Evolutionary conservation across 2,888 invertebrate genomes (phyloP), one percentile per base, ranked within the genome.

Genomic region (Drosophila neutralis): DNA sequence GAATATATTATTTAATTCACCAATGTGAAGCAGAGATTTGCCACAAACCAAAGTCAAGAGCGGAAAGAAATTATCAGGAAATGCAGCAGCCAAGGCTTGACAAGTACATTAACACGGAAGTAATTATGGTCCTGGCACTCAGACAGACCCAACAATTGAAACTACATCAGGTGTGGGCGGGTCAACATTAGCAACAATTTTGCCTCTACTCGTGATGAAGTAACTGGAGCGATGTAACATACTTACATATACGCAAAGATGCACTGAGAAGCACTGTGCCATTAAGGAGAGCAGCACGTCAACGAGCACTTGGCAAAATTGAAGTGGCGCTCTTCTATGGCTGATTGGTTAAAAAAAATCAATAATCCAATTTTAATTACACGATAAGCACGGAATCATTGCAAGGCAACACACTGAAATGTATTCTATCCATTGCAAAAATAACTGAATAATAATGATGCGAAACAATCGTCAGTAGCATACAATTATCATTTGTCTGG

Each of bases 91-190:
- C 42, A 66, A 65, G 66, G 42, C 51, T 53, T 62, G 62, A 29
- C 65, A 54, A 60, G 57, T 68, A 63, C 78, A 72, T 81, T 86
- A 73, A 76, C 83, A 74, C 87, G 84, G 72, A 83, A 89, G 80
- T 85, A 81, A 87, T 89, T 85, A 84, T 71, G 80, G 87, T 76
- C 66, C 52, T 57, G 61, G 56, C 70, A 66, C 36, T 61, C 67
- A 53, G 56, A 27, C 45, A 45, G 45, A 45, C 15, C 24, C 24
- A 7, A 49, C 61, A 27, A 64, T 64, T 61, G 73, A 57, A 69
- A 48, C 66, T 69, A 42, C 74, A 69, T 48, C 53, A 66, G 63
- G 57, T 76, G 59, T 60, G 76, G 64, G 67, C 56, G 58, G 53
- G n/a, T 71, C 51, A 71, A 45, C 67, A 77, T 54, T 67, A 33